Evolutionary conservation across 2,888 invertebrate genomes (phyloP).

Genomic region (Thera obeliscata): DNA sequence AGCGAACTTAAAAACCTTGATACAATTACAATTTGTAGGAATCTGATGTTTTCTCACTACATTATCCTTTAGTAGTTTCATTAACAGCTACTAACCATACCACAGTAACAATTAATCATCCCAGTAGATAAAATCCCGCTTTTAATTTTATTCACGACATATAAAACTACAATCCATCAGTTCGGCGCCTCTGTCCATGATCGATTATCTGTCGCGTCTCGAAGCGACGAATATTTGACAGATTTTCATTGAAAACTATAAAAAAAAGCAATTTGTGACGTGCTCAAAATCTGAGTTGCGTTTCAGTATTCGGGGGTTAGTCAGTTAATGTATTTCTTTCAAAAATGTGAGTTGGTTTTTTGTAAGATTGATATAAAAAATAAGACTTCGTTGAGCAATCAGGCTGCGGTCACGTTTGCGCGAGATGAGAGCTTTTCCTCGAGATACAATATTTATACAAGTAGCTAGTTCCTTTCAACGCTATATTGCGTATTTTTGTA

Average conservation of each 20-base stretch:
- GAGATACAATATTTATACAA: slow-evolving; percentile 20
- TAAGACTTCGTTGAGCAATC: slow-evolving; percentile 19
- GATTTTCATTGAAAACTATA: too few species aligned
- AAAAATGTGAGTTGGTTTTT: not conserved
- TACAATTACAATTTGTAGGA: too few species aligned
- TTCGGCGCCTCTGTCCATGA: slow-evolving; percentile 72
- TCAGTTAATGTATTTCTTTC: not conserved
- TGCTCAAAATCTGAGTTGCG: too few species aligned
- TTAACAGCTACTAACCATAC: slow-evolving; percentile 7
- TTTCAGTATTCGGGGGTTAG: too few species aligned
- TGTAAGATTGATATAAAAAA: slow-evolving; percentile 15
- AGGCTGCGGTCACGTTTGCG: slow-evolving; percentile 24
- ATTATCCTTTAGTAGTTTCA: slow-evolving; percentile 13
- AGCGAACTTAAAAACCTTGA: too few species aligned
- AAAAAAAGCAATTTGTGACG: too few species aligned
- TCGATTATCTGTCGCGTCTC: slow-evolving; percentile 70
- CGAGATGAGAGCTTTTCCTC: slow-evolving; percentile 27
- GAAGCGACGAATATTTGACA: too few species aligned
- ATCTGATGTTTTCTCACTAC: not conserved
- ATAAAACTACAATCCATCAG: slow-evolving; percentile 74
- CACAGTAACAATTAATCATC: slow-evolving; percentile 50
- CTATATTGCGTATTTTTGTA: slow-evolving; percentile 7
- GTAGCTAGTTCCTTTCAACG: slow-evolving; percentile 5
- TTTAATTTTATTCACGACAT: slow-evolving; percentile 72
- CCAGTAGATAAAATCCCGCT: slow-evolving; percentile 58